Evolutionary conservation across 2,888 invertebrate genomes (phyloP), one percentile per base, ranked within the genome.

Genomic region (Hypsopygia costalis): DNA sequence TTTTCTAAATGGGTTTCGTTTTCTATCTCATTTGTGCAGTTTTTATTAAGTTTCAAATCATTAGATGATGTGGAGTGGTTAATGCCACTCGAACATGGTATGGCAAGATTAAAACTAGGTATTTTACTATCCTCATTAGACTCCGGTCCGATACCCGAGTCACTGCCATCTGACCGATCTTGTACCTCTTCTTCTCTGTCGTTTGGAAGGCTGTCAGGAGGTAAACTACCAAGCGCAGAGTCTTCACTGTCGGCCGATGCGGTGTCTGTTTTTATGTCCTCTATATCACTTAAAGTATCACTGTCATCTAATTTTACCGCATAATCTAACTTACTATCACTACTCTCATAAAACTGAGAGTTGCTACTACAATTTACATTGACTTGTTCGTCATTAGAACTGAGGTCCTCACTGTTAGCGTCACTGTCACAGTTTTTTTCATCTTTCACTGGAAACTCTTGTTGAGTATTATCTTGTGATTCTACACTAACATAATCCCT

Each of bases 91-190:
- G 70, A 60, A 55, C 70, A 72, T 48, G 82, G 80, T 38, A 80
- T 57, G 55, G 70, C 55, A 44, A 81, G 55, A 46, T 79, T 76
- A 49, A 85, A 86, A 45, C 62, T 72, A 22, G 78, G 66, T 58
- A 76, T 49, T 59, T 85, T 86, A 37, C 65, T 45, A 58, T 93
- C 93, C 47, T 93, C 93, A 40, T 90, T 86, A 40, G 93, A 90
- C 79, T 96, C 96, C 25, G 93, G 93, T 3, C 95, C 95, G 21
- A 96, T 75, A 0, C 96, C 96, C 0, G 95, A 96, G 76, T 96
- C 96, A 38, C 95, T 95, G 6, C 95, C 94, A 66, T 95, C 95
- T 30, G 94, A 95, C 40, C 94, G 90, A 47, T 92, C 92, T 62
- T 92, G 92, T 22, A 75, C 91, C 63, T 92, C 92, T 69, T 92